A percentile compares a stretch with the other conserved stretches of the same genome.
Conservation (phyloP, 2,888 invertebrate genomes). For the Oligia strigilis region DNA sequence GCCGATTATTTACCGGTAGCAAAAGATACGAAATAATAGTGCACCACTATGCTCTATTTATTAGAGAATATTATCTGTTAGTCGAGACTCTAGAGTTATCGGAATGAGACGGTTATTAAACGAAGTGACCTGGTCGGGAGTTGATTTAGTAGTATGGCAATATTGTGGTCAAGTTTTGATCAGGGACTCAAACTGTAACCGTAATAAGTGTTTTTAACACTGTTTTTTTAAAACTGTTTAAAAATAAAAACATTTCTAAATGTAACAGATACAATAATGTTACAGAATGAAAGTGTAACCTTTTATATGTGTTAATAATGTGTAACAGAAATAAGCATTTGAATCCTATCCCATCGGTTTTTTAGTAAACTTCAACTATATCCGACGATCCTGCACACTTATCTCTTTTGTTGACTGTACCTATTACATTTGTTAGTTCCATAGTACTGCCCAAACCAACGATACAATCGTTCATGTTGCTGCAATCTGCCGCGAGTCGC, state of each 20-base stretch:
- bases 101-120: conserved; percentile 30
- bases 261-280: too few species aligned
- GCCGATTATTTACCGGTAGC: conserved; percentile 58
- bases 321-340: too few species aligned
- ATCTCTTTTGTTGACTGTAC: too few species aligned
- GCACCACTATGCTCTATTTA: conserved; percentile 52
- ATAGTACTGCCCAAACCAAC: conserved; percentile 1
- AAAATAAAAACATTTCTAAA: too few species aligned
- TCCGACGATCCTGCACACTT: too few species aligned
- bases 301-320: too few species aligned
- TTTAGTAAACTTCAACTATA: too few species aligned
- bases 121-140: conserved; percentile 28
- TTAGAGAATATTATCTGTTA: conserved; percentile 43
- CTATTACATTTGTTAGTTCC: not conserved
- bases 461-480: conserved; percentile 51
- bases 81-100: conserved; percentile 37
- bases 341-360: too few species aligned
- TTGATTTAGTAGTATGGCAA: conserved; percentile 10
- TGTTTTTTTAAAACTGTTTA: too few species aligned
- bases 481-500: conserved; percentile 52
- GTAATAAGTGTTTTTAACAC: too few species aligned
- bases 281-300: too few species aligned
- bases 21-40: conserved; percentile 63
- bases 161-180: not conserved
- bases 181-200: too few species aligned